Evolutionary conservation across 2,797 vertebrate genomes (phyloP), one percentile per base, ranked within the genome.

Genomic region (Pagetopsis macropterus): DNA sequence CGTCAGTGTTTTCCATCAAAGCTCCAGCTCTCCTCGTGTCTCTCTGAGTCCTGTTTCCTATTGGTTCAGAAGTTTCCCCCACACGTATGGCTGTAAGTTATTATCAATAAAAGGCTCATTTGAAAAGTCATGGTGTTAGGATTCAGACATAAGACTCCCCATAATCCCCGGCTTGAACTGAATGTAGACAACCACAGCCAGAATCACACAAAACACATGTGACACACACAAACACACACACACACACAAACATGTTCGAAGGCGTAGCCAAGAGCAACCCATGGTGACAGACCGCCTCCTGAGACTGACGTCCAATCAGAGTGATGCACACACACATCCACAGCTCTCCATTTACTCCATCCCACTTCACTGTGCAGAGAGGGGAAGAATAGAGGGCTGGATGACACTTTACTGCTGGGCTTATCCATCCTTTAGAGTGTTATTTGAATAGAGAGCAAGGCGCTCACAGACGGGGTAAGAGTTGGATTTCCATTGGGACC

Each of bases 301-400:
- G 68, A 66, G 73, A 71, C 44, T 16, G 76, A 65, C 60, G 55
- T 74, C 72, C 76, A 78, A 84, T 78, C 87, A 82, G 60, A 9
- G 9, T 23, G 61, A 72, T 31, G 23, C 75, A 65, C 72, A 41
- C 46, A 68, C 27, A 27, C 27, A 27, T 5, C 21, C 51, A n/a
- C 54, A 51, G 48, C 66, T 60, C 52, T 71, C 51, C 11, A 14
- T 80, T 69, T 55, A 64, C 59, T 51, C 51, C 68, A 43, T 65
- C 60, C 67, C 51, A n/a, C 66, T 70, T 68, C 75, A 73, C 13
- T 71, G 67, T 77, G 64, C 67, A 64, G 72, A 9, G 44, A 57
- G 3, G 23, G 23, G 45, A 45, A 64, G 45, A 49, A n/a, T 14
- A 5, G 52, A 76, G 44, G 65, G 19, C 59, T 31, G 56, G 52